phyloP scores from a whole-genome alignment of 2,888 invertebrate species.

The Drosophila imparisetae region DNA sequence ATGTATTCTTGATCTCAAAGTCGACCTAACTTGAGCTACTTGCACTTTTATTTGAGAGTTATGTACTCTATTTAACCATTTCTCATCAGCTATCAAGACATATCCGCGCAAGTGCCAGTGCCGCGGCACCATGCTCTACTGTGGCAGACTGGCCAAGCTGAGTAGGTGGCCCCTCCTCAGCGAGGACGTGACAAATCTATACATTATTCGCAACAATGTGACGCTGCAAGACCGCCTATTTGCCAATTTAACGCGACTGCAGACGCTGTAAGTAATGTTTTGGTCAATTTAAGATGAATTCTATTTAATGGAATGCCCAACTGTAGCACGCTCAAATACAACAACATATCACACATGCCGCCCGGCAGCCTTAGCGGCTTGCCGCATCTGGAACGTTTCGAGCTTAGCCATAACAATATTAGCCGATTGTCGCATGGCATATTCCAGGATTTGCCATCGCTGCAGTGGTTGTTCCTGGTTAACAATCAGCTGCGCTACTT shows the following conservation, averaged over 20 bases:
- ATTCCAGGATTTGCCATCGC: conserved; percentile 84
- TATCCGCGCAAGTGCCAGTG: conserved; percentile 83
- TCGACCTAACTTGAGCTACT: background rate
- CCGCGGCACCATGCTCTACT: conserved; percentile 72
- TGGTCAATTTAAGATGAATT: background rate
- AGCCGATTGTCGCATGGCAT: conserved; percentile 82
- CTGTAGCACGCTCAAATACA: conserved; percentile 80
- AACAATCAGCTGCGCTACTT: conserved; percentile 85
- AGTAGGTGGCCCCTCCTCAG: conserved; percentile 73
- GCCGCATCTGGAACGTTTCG: conserved; percentile 76
- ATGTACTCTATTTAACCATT: background rate
- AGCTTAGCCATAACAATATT: conserved; percentile 81
- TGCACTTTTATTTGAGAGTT: background rate
- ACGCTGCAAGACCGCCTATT: conserved; percentile 78
- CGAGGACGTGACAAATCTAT: conserved; percentile 79
- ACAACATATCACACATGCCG: conserved; percentile 83
- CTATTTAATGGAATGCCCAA: conserved; percentile 1
- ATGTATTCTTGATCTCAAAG: background rate
- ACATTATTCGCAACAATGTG: conserved; percentile 81
- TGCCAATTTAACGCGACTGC: conserved; percentile 65
- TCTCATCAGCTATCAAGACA: conserved; percentile 80
- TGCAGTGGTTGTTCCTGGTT: conserved; percentile 85
- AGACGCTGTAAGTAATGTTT: conserved; percentile 75
- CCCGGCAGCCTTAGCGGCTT: conserved; percentile 77
- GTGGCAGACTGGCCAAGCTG: conserved; percentile 73